Evolutionary conservation across 2,888 invertebrate genomes (phyloP).

Genomic region (Antheraea yamamai): DNA sequence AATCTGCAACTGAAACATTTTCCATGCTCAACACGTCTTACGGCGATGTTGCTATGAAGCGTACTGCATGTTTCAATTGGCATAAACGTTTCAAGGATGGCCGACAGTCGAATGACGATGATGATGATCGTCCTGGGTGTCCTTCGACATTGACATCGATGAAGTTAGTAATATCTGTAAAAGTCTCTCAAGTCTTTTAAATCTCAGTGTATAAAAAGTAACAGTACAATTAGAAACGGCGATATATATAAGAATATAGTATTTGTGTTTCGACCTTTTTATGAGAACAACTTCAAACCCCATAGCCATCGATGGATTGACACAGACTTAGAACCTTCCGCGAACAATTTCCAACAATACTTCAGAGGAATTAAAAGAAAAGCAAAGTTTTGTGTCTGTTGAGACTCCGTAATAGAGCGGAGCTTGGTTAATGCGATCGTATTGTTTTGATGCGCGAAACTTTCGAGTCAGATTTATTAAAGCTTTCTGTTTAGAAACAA

Average conservation of each 20-base stretch:
- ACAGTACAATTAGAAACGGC: too few species aligned
- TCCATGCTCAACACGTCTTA: too few species aligned
- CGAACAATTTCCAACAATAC: slow-evolving; percentile 19
- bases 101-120: too few species aligned
- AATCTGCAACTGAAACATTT: too few species aligned
- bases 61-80: too few species aligned
- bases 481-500: slow-evolving; percentile 16
- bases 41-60: too few species aligned
- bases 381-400: slow-evolving; percentile 24
- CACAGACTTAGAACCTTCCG: slow-evolving; percentile 9
- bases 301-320: slow-evolving; percentile 16
- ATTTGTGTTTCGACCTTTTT: not conserved
- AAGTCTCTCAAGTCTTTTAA: too few species aligned
- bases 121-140: too few species aligned
- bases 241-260: not conserved
- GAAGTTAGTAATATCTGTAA: too few species aligned
- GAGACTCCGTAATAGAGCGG: slow-evolving; percentile 19
- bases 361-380: slow-evolving; percentile 24
- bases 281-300: not conserved
- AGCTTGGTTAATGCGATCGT: slow-evolving; percentile 21
- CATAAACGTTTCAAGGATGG: too few species aligned
- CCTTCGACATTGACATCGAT: too few species aligned
- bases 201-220: too few species aligned
- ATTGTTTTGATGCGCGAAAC: slow-evolving; percentile 19
- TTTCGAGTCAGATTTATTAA: slow-evolving; percentile 20